Evolutionary conservation across 2,888 invertebrate species (phyloP), one percentile per base, ranked within the genome.

Genomic region (Diaprepes abbreviatus): DNA sequence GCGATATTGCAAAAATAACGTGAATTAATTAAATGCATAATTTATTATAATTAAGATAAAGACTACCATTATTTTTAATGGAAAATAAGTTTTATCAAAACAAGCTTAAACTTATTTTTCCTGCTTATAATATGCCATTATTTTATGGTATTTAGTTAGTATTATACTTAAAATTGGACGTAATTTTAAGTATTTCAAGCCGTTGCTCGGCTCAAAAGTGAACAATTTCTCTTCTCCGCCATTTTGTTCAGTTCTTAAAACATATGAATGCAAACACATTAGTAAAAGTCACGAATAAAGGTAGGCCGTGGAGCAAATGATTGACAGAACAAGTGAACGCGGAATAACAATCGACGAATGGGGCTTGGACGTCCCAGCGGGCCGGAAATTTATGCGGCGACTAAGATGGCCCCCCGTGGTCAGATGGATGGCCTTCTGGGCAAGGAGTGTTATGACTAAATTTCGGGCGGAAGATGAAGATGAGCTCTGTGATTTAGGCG

Each of bases 271-370:
- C 43, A 54, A 62, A 17, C 71, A 60, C 71, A 66, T 66, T 71
- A 64, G 69, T 64, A 57, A 68, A 65, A 68, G 68, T 71, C 68
- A 71, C 59, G 65, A 71, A 71, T 64, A 66, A 69, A 66, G 69
- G 68, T 63, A 66, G 69, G 66, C 69, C 54, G 62, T 68, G 71
- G 67, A 55, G 62, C 68, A 60, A 54, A 72, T 81, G 81, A 81
- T 80, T 80, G 81, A 81, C 80, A 81, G 79, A 75, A 81, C 79
- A 80, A 81, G 74, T 74, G 79, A 76, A 74, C 66, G 65, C 55
- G 67, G 68, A 64, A 68, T 75, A 75, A 75, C 75, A 78, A 79
- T 77, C 79, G 78, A 78, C 80, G 80, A 80, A 81, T 80, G 77
- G 64, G 64, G 59, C 65, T 59, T 38, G 60, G 70, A 60, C 70